Conservation (phyloP, 2,797 vertebrate species). For the Rachycentron canadum region DNA sequence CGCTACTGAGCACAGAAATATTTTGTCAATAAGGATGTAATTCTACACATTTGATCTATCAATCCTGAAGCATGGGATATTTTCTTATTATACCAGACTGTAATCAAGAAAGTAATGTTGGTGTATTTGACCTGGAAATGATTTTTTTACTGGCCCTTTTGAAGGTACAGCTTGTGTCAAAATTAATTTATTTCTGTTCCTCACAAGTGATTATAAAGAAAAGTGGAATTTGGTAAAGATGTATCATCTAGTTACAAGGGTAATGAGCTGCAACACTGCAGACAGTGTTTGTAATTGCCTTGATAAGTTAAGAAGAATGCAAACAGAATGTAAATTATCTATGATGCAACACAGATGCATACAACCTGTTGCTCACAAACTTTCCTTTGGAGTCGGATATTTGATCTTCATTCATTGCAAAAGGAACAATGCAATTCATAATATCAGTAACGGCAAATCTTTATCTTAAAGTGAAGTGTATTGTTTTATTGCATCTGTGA, state of each 20-base stretch:
- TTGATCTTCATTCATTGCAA: slow-evolving; percentile 39
- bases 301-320: slow-evolving; percentile 13
- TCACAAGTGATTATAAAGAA: background rate
- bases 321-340: slow-evolving; percentile 9
- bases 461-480: slow-evolving; percentile 31
- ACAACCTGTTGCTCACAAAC: slow-evolving; percentile 11
- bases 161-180: background rate
- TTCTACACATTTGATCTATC: slow-evolving; percentile 8
- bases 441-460: slow-evolving; percentile 29
- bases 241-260: too few species aligned
- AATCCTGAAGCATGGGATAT: background rate
- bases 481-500: slow-evolving; percentile 59
- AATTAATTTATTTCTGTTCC: background rate
- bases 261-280: background rate
- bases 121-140: background rate
- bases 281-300: background rate
- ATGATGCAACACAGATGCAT: slow-evolving; percentile 17
- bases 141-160: slow-evolving; percentile 33
- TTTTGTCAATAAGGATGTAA: background rate
- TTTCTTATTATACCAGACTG: slow-evolving; percentile 4
- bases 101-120: background rate
- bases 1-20: background rate
- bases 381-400: slow-evolving; percentile 1
- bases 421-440: slow-evolving; percentile 31
- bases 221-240: background rate